Conservation (phyloP, 2,113 vertebrate species). For the Thermophis baileyi region DNA sequence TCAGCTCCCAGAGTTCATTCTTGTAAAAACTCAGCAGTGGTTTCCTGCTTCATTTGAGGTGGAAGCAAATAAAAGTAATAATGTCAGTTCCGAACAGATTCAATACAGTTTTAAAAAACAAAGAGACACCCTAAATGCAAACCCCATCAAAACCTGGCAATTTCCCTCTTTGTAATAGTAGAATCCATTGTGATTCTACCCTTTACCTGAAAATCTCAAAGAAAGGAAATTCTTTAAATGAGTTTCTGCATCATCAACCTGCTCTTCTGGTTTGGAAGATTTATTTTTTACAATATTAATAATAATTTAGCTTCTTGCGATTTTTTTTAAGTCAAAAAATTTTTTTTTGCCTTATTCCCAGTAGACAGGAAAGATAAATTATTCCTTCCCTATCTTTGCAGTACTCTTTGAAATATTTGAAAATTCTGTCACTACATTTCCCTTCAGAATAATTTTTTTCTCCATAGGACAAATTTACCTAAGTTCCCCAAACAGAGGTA, state of each 20-base stretch:
- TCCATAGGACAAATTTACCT: not conserved
- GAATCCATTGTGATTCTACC: not conserved
- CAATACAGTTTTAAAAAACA: not conserved
- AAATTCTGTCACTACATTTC: not conserved
- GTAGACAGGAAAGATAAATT: not conserved
- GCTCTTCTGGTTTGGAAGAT: not conserved
- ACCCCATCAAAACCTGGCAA: not conserved
- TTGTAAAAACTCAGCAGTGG: not conserved
- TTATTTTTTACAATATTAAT: not conserved
- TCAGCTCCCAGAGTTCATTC: not conserved
- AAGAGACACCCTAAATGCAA: not conserved
- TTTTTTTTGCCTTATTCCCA: not conserved
- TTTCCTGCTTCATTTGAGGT: not conserved
- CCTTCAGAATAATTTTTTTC: slow-evolving; percentile 8
- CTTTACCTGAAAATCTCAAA: not conserved
- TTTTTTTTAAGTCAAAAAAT: not conserved
- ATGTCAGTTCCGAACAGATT: not conserved
- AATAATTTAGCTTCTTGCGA: not conserved
- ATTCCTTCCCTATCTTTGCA: not conserved
- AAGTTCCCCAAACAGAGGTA: not conserved
- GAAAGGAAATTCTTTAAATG: not conserved
- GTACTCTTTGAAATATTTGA: slow-evolving; percentile 5
- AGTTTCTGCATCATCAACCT: not conserved
- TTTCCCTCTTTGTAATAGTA: not conserved
- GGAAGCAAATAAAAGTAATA: not conserved